Base-by-base conservation (phyloP, 1,140 invertebrate species). In the Amphibalanus amphitrite region DNA sequence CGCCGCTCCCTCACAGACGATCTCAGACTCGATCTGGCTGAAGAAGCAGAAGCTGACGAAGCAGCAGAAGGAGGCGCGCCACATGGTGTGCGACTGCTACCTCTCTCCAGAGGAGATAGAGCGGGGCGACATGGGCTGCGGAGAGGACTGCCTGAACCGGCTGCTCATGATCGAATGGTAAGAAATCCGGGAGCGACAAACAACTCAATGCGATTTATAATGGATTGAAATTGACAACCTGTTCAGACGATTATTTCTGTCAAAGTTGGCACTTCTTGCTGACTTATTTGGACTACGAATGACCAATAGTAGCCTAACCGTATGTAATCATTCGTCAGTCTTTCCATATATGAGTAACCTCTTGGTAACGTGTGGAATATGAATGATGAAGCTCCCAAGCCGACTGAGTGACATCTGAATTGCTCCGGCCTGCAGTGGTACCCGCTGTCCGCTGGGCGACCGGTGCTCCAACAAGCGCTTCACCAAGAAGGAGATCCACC, bases 131-230 rank as follows among this genome's bases (percentile, higher is more conserved):
- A 81, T 87, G 30, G 93, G 92, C 40, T 98, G 95, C 82, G 92
- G 92, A 0, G 91, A 95, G 78, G 93, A 97, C 81, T 98, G 96
- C 82, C 85, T 98, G 6, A 98, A 98, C 83, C 87, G 94, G 79
- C 85, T 98, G 79, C 86, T 98, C 8, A 93, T 97, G 89, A 97
- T 98, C 79, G 96, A 98, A 87, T 98, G 95, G 92, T 93, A 84
- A 83, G 79, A 76, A n/a, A 23, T 13, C 13, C 25, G 47, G 47
- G 13, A 25, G 13, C n/a, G n/a, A n/a, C n/a, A n/a, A n/a, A n/a
- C n/a, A n/a, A n/a, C n/a, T n/a, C n/a, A n/a, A n/a, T n/a, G n/a
- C n/a, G n/a, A n/a, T n/a, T n/a, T n/a, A n/a, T n/a, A n/a, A n/a
- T n/a, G n/a, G n/a, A n/a, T n/a, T n/a, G n/a, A n/a, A n/a, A n/a